These are phyloP conservation scores for Drosophila prostipennis DNA, from an alignment of 2,888 invertebrate species.

Conservation along the genomic window DNA sequence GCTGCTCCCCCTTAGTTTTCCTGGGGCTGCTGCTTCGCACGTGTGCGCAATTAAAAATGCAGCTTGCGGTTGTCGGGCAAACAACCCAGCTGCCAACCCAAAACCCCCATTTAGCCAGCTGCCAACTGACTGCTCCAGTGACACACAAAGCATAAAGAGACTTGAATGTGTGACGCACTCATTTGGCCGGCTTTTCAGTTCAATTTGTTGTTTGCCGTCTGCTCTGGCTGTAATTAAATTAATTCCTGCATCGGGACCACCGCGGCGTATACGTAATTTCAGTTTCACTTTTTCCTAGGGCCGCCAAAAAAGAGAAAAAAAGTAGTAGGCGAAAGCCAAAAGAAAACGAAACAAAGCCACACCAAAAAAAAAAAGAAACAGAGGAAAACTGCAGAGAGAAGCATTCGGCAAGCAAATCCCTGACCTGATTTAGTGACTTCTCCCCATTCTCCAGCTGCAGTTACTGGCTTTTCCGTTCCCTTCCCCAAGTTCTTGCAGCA, in stretches of 20 bases:
- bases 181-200: constrained; percentile 49
- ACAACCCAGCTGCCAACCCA: constrained; percentile 8
- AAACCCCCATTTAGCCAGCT: constrained; percentile 13
- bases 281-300: constrained; percentile 40
- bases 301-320: constrained; percentile 18
- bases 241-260: constrained; percentile 59
- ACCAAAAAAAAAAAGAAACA: constrained; percentile 3
- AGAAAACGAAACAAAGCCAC: constrained; percentile 42
- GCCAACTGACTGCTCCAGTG: constrained; percentile 63
- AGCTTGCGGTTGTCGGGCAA: constrained; percentile 77
- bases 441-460: constrained; percentile 33
- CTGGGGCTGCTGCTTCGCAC: constrained; percentile 54
- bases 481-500: constrained; percentile 38
- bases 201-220: constrained; percentile 51
- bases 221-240: constrained; percentile 61
- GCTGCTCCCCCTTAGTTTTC: constrained; percentile 18
- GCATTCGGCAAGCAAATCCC: constrained; percentile 61
- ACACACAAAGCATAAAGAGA: constrained; percentile 67
- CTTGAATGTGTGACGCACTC: constrained; percentile 51
- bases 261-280: constrained; percentile 65
- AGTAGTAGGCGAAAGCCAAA: neutral
- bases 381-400: constrained; percentile 9
- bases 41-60: constrained; percentile 77
- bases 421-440: constrained; percentile 68
- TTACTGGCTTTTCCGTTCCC: constrained; percentile 26